phyloP scores from a whole-genome alignment of 2,888 invertebrate species.

The Aporophyla nigra region DNA sequence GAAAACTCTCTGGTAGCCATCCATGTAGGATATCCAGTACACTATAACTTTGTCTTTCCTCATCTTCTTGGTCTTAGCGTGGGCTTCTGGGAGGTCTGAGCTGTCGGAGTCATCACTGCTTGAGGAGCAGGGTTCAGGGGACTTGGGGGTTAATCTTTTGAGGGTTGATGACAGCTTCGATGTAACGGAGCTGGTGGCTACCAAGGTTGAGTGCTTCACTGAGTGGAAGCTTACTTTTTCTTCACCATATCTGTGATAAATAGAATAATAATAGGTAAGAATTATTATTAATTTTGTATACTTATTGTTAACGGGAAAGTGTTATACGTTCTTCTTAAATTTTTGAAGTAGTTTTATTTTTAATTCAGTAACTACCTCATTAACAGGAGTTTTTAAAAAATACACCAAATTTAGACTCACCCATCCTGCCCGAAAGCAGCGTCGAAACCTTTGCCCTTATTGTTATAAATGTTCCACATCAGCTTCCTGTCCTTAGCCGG shows the following conservation, averaged over 20 bases:
- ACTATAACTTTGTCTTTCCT: slow-evolving; percentile 94
- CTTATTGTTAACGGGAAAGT: background rate
- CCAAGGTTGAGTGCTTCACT: slow-evolving; percentile 90
- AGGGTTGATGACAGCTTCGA: slow-evolving; percentile 90
- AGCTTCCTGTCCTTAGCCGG: slow-evolving; percentile 93
- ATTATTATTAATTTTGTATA: too few species aligned
- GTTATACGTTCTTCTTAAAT: background rate
- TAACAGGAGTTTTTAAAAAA: background rate
- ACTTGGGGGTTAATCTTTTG: slow-evolving; percentile 88
- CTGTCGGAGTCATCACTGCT: slow-evolving; percentile 92
- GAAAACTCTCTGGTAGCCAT: slow-evolving; percentile 94
- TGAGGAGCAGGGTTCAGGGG: slow-evolving; percentile 90
- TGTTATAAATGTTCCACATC: slow-evolving; percentile 96
- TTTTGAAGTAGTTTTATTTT: too few species aligned
- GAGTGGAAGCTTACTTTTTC: slow-evolving; percentile 94
- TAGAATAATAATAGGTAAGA: background rate
- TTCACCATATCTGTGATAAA: slow-evolving; percentile 91
- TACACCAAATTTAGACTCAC: slow-evolving; percentile 74
- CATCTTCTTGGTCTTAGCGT: slow-evolving; percentile 91
- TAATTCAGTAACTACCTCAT: too few species aligned
- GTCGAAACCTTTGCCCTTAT: slow-evolving; percentile 93
- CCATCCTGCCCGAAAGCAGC: slow-evolving; percentile 94
- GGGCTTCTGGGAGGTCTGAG: slow-evolving; percentile 85
- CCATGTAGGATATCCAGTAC: slow-evolving; percentile 95
- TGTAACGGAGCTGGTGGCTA: slow-evolving; percentile 87